These are phyloP conservation scores for Olivierus martensii DNA, from an alignment of 1,140 invertebrate species.

Conservation along the genomic window DNA sequence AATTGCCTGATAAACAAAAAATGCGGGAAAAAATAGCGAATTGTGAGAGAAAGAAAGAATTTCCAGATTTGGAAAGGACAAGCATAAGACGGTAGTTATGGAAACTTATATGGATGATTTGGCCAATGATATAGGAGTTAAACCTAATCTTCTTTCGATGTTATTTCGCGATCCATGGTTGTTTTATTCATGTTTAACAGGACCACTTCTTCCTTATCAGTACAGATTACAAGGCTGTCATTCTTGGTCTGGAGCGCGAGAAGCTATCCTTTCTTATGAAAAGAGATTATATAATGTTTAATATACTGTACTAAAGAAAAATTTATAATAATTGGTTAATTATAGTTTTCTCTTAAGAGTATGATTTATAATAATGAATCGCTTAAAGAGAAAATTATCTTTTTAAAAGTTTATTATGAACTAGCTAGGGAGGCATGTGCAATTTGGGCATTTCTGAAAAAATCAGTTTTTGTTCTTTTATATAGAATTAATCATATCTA, in stretches of 20 bases:
- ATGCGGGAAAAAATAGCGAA: conserved; percentile 23
- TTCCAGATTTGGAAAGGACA: conserved; percentile 29
- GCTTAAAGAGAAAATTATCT: too few species aligned
- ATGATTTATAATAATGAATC: too few species aligned
- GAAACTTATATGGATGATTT: conserved; percentile 28
- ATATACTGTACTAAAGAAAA: too few species aligned
- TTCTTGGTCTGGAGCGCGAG: conserved; percentile 26
- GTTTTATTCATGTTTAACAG: conserved; percentile 23
- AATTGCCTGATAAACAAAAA: conserved; percentile 19
- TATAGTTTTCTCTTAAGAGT: too few species aligned
- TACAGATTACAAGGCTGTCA: conserved; percentile 28
- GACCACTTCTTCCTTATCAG: conserved; percentile 29
- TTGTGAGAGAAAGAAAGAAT: conserved; percentile 23
- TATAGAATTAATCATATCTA: too few species aligned
- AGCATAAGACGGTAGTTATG: conserved; percentile 30
- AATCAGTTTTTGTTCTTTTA: too few species aligned
- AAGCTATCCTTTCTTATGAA: conserved; percentile 21
- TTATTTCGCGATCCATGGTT: conserved; percentile 25
- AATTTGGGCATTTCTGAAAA: too few species aligned
- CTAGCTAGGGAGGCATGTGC: too few species aligned
- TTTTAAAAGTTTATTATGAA: too few species aligned
- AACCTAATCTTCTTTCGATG: conserved; percentile 25
- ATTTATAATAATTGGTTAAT: too few species aligned
- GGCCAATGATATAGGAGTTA: conserved; percentile 25
- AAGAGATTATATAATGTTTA: conserved; percentile 8